Conservation (phyloP, 2,113 vertebrate species). For the Cromileptes altivelis region DNA sequence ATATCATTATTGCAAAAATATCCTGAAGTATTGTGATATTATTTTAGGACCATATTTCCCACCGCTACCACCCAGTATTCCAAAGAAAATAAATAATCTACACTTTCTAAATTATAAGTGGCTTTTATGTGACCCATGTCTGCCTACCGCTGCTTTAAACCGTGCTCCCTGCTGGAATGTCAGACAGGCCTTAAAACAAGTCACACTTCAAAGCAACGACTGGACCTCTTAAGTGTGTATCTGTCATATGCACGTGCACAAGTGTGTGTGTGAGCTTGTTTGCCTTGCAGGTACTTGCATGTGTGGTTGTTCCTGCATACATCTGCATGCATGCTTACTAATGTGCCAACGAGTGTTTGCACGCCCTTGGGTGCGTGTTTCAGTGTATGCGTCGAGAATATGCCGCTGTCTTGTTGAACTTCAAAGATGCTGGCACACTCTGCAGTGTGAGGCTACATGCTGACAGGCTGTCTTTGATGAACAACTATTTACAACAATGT, state of each 20-base stretch:
- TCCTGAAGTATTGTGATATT: no score
- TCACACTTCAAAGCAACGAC: constrained; percentile 54
- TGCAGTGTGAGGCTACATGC: constrained; percentile 63
- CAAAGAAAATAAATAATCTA: neutral
- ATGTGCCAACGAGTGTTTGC: constrained; percentile 5
- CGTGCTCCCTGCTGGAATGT: constrained; percentile 51
- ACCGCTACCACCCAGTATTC: neutral
- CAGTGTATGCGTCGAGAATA: constrained; percentile 19
- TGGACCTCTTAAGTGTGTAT: constrained; percentile 24
- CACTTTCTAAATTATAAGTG: neutral
- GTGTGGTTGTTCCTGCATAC: constrained; percentile 12
- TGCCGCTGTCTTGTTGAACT: constrained; percentile 52
- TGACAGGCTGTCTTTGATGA: constrained; percentile 80
- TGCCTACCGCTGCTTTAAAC: constrained; percentile 3
- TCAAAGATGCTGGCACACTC: constrained; percentile 72
- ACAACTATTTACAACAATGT: constrained; percentile 78
- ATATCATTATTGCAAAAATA: no score
- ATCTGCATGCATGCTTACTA: constrained; percentile 19
- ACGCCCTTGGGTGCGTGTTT: neutral
- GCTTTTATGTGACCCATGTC: neutral
- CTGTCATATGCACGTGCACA: neutral
- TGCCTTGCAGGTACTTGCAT: constrained; percentile 11
- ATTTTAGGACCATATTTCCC: no score
- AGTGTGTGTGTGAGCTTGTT: neutral
- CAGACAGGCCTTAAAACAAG: constrained; percentile 21